Evolutionary conservation across 2,888 invertebrate genomes (phyloP).

Genomic region (Cephalotes varians): DNA sequence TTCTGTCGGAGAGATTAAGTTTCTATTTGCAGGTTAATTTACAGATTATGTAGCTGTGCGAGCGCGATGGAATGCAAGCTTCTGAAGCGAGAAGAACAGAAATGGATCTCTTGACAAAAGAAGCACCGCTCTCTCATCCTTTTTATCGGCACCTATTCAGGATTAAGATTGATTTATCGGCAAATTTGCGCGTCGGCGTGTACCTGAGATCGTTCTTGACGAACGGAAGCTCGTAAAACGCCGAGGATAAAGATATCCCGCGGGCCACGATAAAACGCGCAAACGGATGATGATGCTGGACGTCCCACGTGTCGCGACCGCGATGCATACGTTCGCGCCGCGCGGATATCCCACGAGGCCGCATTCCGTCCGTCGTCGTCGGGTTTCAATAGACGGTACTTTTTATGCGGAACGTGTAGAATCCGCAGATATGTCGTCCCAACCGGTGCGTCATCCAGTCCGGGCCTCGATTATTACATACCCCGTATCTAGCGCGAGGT

Average conservation of each 20-base stretch:
- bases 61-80: too few relatives aligned
- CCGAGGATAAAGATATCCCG: neutral
- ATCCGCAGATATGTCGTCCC: neutral
- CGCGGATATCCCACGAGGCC: conserved; percentile 67
- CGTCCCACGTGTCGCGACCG: conserved; percentile 73
- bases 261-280: conserved; percentile 56
- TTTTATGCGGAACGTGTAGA: conserved; percentile 34
- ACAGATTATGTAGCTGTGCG: neutral
- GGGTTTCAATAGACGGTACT: conserved; percentile 30
- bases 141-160: neutral
- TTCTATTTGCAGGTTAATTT: neutral
- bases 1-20: neutral
- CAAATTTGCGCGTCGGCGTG: neutral
- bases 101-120: neutral
- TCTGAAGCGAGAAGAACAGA: neutral
- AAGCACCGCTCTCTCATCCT: neutral
- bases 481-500: conserved; percentile 26
- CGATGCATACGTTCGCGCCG: conserved; percentile 68
- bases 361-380: conserved; percentile 61
- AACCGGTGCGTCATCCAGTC: conserved; percentile 25
- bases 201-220: conserved; percentile 15
- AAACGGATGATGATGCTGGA: conserved; percentile 57
- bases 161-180: neutral
- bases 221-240: conserved; percentile 29
- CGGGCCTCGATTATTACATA: conserved; percentile 32